A percentile compares a stretch with the other conserved stretches of the same genome.
Evolutionary conservation across 2,888 invertebrate species (phyloP).

Genomic region (Pelosia muscerda): DNA sequence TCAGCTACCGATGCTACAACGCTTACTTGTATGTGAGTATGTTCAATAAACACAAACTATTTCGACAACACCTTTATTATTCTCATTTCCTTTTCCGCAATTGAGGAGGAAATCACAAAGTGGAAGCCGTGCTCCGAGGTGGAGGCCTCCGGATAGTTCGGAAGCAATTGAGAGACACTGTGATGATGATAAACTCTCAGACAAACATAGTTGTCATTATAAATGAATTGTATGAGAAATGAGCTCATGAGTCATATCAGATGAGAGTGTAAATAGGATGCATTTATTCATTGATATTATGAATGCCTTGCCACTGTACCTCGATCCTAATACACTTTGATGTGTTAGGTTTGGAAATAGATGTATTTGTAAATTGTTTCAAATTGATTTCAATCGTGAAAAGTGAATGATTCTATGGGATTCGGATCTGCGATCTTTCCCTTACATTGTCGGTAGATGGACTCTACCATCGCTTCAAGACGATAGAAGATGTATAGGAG

Average conservation of each 20-base stretch:
- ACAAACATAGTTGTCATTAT: background rate
- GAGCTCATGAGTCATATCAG: conserved; percentile 1
- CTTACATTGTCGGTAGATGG: no score
- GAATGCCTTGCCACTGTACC: background rate
- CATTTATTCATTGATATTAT: background rate
- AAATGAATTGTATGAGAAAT: background rate
- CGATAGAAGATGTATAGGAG: no score
- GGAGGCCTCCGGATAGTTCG: background rate
- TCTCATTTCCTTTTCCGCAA: no score
- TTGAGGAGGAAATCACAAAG: background rate
- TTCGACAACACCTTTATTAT: no score
- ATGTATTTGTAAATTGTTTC: background rate
- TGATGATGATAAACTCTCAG: background rate
- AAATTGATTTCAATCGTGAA: no score
- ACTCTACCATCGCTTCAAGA: no score
- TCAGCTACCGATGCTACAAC: no score
- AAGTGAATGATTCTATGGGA: no score
- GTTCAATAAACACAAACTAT: no score
- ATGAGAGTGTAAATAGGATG: conserved; percentile 5
- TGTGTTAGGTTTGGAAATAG: conserved; percentile 2
- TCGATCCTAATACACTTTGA: conserved; percentile 6
- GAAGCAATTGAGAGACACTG: background rate
- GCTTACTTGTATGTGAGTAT: no score
- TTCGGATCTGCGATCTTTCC: no score
- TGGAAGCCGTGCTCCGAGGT: no score